These are phyloP conservation scores for Antheraea assamensis DNA, from an alignment of 2,888 invertebrate species.

Conservation along the genomic window DNA sequence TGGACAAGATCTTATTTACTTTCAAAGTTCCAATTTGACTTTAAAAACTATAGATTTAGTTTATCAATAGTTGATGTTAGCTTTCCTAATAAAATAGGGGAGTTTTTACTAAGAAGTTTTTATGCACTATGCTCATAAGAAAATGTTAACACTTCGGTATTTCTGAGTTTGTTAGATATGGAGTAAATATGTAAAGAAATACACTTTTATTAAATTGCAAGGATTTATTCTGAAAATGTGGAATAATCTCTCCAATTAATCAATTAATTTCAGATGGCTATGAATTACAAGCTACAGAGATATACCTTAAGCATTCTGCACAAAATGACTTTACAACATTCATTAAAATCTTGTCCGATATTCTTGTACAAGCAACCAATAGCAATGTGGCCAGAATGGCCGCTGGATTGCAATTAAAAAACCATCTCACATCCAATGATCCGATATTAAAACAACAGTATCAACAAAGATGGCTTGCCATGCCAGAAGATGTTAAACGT, in stretches of 20 bases:
- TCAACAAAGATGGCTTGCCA: slow-evolving; percentile 95
- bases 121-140: too few species aligned
- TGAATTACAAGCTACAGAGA: slow-evolving; percentile 96
- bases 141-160: too few species aligned
- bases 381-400: slow-evolving; percentile 98
- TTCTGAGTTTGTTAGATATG: too few species aligned
- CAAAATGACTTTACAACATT: slow-evolving; percentile 95
- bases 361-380: slow-evolving; percentile 93
- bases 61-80: too few species aligned
- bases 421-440: slow-evolving; percentile 98
- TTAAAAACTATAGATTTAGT: slow-evolving; percentile 41
- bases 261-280: slow-evolving; percentile 89
- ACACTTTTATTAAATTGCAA: too few species aligned
- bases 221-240: too few species aligned
- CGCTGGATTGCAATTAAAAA: slow-evolving; percentile 98
- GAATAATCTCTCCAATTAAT: too few species aligned
- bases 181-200: too few species aligned
- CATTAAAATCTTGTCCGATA: slow-evolving; percentile 95
- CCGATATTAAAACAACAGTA: slow-evolving; percentile 88
- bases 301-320: slow-evolving; percentile 96
- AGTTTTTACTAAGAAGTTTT: too few species aligned
- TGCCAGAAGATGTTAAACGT: slow-evolving; percentile 92
- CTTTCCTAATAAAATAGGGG: too few species aligned
- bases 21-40: slow-evolving; percentile 35
- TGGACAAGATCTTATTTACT: too few species aligned